Evolutionary conservation across 2,797 vertebrate genomes (phyloP).

Genomic region (Phoebastria nigripes): DNA sequence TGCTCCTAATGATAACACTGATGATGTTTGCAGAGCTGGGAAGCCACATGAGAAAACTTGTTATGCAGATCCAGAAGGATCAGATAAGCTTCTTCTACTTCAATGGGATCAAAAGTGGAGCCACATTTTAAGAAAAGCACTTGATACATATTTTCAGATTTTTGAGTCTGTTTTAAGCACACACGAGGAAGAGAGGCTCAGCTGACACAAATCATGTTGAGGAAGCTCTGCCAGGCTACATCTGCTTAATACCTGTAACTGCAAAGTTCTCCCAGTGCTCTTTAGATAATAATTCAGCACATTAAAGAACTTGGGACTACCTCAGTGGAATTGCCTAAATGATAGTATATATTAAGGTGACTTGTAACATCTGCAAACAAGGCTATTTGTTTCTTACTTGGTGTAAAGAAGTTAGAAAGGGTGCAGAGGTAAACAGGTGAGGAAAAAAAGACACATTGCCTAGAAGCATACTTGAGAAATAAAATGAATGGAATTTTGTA

Average conservation of each 20-base stretch:
- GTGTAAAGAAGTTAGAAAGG: not conserved
- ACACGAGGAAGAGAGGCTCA: not conserved
- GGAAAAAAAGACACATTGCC: fast-evolving
- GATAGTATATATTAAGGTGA: not conserved
- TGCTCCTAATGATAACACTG: conserved; percentile 37
- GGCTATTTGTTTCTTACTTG: not conserved
- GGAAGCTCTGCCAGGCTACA: not conserved
- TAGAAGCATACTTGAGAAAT: not conserved
- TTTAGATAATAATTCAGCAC: not conserved
- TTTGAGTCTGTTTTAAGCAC: not conserved
- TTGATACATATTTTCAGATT: not conserved
- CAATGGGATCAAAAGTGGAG: not conserved
- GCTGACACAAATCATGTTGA: not conserved
- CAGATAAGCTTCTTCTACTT: conserved; percentile 16
- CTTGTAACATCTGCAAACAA: not conserved
- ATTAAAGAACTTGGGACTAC: not conserved
- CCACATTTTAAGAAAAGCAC: not conserved
- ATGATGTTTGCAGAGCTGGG: conserved; percentile 11
- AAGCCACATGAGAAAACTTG: conserved; percentile 5
- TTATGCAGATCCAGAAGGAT: not conserved
- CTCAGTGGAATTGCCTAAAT: not conserved
- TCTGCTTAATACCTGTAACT: not conserved
- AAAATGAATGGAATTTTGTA: not conserved
- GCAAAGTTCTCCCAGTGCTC: not conserved
- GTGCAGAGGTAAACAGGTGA: not conserved